Evolutionary conservation across 2,888 invertebrate genomes (phyloP), one percentile per base, ranked within the genome.

Genomic region (Cecidostiba fungosa): DNA sequence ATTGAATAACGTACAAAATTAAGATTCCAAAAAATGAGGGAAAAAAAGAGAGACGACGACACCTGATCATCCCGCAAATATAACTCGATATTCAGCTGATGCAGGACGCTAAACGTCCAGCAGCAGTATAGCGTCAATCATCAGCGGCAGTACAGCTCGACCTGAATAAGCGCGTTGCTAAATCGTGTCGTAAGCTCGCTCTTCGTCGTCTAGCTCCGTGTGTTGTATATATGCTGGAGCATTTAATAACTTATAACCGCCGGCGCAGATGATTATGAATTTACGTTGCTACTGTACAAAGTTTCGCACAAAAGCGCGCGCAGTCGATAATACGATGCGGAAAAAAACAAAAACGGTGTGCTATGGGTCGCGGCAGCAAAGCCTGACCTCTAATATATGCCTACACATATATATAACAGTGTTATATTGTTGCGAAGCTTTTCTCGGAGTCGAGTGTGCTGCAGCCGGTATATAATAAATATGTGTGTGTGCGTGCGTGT

Each of bases 121-220:
- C n/a, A n/a, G 23, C 3, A 5, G 3, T 59, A 23, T 2, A 6
- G 26, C 12, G 66, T 66, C 66, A 26, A 80, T 39, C 39, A 32
- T 32, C 36, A 72, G 54, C 23, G n/a, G 4, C 39, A 36, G 32
- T 69, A n/a, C n/a, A 59, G 32, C 76, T 80, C 69, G 47, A 84
- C 70, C 74, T 70, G 80, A 77, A 85, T 85, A 85, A 39, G 43
- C 62, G 8, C 36, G 39, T 72, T 72, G 66, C 72, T 76, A 70
- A 80, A 80, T 79, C 66, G 50, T 66, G 62, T 36, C 43, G 66
- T 36, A 74, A 78, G 74, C 73, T 66, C 66, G 12, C 62, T 26
- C n/a, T n/a, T n/a, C n/a, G n/a, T n/a, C n/a, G 4, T 39, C 47
- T 12, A 32, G 32, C 83, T 29, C 62, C 10, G 3, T 62, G 54